Evolutionary conservation across 2,797 vertebrate genomes (phyloP).

Genomic region (Petrocephalus sullivani): DNA sequence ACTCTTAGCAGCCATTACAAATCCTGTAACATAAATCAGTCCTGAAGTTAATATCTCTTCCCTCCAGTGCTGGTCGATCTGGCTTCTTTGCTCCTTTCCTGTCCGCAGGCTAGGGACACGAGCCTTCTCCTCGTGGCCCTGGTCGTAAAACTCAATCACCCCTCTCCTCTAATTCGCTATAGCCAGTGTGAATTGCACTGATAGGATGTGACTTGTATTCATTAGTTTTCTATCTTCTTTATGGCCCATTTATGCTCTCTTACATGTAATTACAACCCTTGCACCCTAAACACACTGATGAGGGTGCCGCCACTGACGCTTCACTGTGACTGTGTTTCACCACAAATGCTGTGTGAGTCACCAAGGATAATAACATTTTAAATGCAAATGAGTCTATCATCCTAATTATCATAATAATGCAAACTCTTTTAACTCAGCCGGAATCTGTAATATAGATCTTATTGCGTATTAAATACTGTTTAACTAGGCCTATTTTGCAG

Average conservation of each 20-base stretch:
- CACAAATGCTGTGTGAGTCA: neutral
- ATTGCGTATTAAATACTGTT: neutral
- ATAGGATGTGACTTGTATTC: neutral
- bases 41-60: neutral
- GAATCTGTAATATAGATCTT: conserved; percentile 8
- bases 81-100: neutral
- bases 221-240: neutral
- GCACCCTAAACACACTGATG: neutral
- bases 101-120: neutral
- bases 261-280: neutral
- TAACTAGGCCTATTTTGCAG: neutral
- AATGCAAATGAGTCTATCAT: neutral
- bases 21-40: neutral
- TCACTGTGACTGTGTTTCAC: neutral
- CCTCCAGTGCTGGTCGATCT: neutral
- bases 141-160: neutral
- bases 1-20: neutral
- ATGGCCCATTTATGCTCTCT: neutral
- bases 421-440: neutral
- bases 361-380: conserved; percentile 1
- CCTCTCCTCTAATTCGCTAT: neutral
- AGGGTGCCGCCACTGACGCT: neutral
- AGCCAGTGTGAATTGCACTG: neutral
- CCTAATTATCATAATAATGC: conserved; percentile 7
- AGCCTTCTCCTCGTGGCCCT: neutral